Evolutionary conservation across 37 sponge, comb jelly and placozoan species (phyloP), one percentile per base, ranked within the genome.

Genomic region (Oscarella lobularis): DNA sequence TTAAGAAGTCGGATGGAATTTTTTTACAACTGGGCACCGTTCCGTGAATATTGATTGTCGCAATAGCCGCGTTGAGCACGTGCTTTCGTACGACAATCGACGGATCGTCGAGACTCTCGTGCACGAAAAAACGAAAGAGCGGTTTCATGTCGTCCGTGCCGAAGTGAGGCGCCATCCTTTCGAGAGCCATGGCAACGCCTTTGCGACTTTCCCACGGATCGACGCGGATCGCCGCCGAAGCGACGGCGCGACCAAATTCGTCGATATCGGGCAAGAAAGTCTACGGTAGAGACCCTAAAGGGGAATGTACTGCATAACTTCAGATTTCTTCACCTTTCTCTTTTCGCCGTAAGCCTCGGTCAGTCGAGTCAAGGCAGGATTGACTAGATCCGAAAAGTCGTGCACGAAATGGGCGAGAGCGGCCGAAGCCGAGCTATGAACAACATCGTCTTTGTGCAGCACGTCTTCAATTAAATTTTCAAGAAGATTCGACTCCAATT

Each of bases 131-230:
- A 74, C 70, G 66, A 3, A 95, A 73, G 36, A 95, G 55, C 2
- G 70, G 39, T 39, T 83, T 41, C 0, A 75, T 34, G 3, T 82
- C 79, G 6, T 54, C 75, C 39, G 41, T 33, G 33, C 76, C 36
- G 14, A 85, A 67, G 73, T 79, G 69, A 3, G 81, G 72, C 2
- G 85, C 77, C 2, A 95, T 37, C 35, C 82, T 73, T 14, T 68
- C 82, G 75, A 96, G 29, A 3, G 85, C 88, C 37, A 78, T 81
- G 6, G 90, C 93, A 77, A 96, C 83, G 48, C 97, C 97, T 75
- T 81, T 76, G 33, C 93, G 70, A 31, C 77, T 75, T 55, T 85
- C 86, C 96, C 96, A 95, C 39, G 73, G 73, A 72, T 95, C 96
- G 1, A 40, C 40, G 3, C 14, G n/a, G n/a, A n/a, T n/a, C n/a